Evolutionary conservation across 2,113 vertebrate species (phyloP).

Genomic region (Carollia perspicillata): DNA sequence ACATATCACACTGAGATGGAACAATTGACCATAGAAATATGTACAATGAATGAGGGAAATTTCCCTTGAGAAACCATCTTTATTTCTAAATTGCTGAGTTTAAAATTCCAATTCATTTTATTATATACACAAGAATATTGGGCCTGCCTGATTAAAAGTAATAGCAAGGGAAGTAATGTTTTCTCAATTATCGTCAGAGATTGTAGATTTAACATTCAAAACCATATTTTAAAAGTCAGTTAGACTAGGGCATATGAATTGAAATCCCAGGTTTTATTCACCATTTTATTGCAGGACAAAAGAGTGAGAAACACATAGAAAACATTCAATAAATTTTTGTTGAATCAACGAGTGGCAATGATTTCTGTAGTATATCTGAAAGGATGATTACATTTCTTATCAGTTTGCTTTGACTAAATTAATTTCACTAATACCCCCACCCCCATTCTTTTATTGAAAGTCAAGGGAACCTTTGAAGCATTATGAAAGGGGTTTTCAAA

Average conservation of each 20-base stretch:
- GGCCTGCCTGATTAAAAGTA: neutral
- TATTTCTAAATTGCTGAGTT: neutral
- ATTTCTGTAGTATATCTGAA: neutral
- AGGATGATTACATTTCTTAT: neutral
- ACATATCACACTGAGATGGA: neutral
- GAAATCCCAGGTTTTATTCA: neutral
- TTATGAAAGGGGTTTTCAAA: conserved; percentile 24
- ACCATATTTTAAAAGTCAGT: neutral
- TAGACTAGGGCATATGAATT: neutral
- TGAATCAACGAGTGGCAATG: neutral
- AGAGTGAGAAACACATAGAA: neutral
- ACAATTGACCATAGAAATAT: neutral
- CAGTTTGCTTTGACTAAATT: neutral
- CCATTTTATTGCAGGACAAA: neutral
- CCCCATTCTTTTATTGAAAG: conserved; percentile 16
- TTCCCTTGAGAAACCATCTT: neutral
- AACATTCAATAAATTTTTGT: neutral
- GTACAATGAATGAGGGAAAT: neutral
- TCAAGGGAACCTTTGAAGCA: conserved; percentile 18
- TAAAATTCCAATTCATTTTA: neutral
- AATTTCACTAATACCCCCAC: neutral
- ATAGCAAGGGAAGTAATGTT: neutral
- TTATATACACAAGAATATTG: neutral
- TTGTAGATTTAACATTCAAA: neutral
- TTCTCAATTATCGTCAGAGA: neutral